Evolutionary conservation across 2,797 vertebrate genomes (phyloP), one percentile per base, ranked within the genome.

Genomic region (Toxotes lorentzi): DNA sequence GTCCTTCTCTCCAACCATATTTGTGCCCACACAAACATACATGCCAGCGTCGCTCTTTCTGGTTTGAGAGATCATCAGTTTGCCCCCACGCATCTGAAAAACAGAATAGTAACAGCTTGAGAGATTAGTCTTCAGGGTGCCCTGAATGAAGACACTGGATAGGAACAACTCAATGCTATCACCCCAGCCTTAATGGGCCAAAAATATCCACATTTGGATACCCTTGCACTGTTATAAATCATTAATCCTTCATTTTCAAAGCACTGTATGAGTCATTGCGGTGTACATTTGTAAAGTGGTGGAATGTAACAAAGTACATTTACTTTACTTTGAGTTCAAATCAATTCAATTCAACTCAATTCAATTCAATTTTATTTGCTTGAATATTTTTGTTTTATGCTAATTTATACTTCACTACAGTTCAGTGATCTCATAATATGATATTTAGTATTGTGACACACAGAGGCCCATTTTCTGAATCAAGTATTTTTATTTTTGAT

Each of bases 1-100:
- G 94, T 99, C 98, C 45, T 97, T 94, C 85, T 99, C 98, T 40
- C 98, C 98, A 58, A 99, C 98, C 97, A 99, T 98, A 67, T 99
- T 99, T 75, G 97, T 96, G 23, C 97, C 98, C 54, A 99, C 97
- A 70, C 98, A 99, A 2, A 96, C 97, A 14, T 99, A 99, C 97
- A 98, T 99, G 59, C 98, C 98, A 0, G 98, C 98, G 63, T 99
- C 98, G 8, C 95, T 97, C 87, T 99, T 99, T 45, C 95, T 96
- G 71, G 97, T 98, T 70, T 98, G 97, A 72, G 97, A 98, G 86
- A 99, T 98, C 97, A 99, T 98, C 90, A 99, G 93, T 86, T 98
- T 99, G 38, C 97, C 97, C 77, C 97, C 95, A 81, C 95, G 97
- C 88, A 98, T 97, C 98, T 99, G 88, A 90, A 89, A 76, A 85